Evolutionary conservation across 2,888 invertebrate genomes (phyloP).

Genomic region (Operophtera brumata): DNA sequence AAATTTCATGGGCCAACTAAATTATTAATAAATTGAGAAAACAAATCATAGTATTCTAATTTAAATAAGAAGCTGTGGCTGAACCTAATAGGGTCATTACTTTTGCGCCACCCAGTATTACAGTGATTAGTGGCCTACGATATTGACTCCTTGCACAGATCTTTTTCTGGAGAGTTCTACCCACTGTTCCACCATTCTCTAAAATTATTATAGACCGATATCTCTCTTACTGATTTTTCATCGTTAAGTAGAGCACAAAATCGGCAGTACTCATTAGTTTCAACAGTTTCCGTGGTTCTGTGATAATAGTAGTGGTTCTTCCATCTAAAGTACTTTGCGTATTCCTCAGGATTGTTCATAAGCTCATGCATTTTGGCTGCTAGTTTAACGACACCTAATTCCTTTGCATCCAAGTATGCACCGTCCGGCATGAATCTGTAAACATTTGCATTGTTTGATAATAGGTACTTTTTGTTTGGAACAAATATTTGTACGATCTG

Average conservation of each 20-base stretch:
- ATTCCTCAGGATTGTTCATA: slow-evolving; percentile 51
- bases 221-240: slow-evolving; percentile 42
- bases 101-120: too few relatives aligned
- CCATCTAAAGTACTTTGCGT: slow-evolving; percentile 64
- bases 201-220: slow-evolving; percentile 50
- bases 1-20: too few relatives aligned
- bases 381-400: slow-evolving; percentile 45
- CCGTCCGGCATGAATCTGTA: slow-evolving; percentile 68
- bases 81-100: too few relatives aligned
- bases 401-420: slow-evolving; percentile 58
- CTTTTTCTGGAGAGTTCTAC: too few relatives aligned
- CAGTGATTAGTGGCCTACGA: too few relatives aligned
- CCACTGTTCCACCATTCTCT: slow-evolving; percentile 57
- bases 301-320: slow-evolving; percentile 61
- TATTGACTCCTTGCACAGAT: too few relatives aligned
- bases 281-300: slow-evolving; percentile 42
- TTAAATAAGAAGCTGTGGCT: too few relatives aligned
- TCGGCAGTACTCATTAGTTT: slow-evolving; percentile 64
- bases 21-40: too few relatives aligned
- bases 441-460: not conserved
- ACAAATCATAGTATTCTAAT: too few relatives aligned
- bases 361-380: slow-evolving; percentile 56
- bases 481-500: too few relatives aligned
- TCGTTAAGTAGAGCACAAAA: slow-evolving; percentile 62
- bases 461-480: too few relatives aligned